Evolutionary conservation across 92 coral and sea anemone species (phyloP), one percentile per base, ranked within the genome.

Genomic region (Bergia puertoricense): DNA sequence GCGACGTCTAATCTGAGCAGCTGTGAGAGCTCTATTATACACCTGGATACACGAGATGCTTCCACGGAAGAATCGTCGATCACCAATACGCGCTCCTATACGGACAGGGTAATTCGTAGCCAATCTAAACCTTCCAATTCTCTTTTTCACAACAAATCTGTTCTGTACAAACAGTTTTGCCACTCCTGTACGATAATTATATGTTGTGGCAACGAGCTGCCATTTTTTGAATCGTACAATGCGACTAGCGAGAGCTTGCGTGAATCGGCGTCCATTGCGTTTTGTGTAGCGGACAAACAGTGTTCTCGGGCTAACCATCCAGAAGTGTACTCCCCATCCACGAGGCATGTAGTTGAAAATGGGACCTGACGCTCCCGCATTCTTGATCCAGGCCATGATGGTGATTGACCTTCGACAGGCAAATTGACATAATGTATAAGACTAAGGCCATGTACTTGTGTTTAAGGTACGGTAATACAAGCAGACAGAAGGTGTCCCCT

Each of bases 261-360:
- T 84, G 15, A 78, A 74, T 39, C 44, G 74, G 6, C 89, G 90
- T 56, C 90, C 46, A n/a, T 66, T 51, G 23, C 93, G 94, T 46
- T 91, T 86, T 37, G 88, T 85, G 82, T 90, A 94, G 18, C 96
- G 96, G 0, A 83, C 94, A 69, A 92, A 90, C 62, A 94, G 81
- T n/a, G 94, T 92, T 15, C 85, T 68, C 3, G 85, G 93, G 7
- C 90, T 81, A 20, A 76, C 79, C 94, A 94, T 90, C 96, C 96
- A 92, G 68, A 94, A 56, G 79, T 88, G 94, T 4, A 94, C 96
- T 9, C 96, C 96, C 92, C 96, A 92, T 8, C 94, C 96, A 56
- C 85, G 89, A 15, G 93, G 94, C 82, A 56, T 92, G 85, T 91
- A 94, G 90, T 89, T 89, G 40, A 94, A 82, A 51, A 92, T 92